Conservation (phyloP, 2,888 invertebrate species). For the Scaptomyza reducta region DNA sequence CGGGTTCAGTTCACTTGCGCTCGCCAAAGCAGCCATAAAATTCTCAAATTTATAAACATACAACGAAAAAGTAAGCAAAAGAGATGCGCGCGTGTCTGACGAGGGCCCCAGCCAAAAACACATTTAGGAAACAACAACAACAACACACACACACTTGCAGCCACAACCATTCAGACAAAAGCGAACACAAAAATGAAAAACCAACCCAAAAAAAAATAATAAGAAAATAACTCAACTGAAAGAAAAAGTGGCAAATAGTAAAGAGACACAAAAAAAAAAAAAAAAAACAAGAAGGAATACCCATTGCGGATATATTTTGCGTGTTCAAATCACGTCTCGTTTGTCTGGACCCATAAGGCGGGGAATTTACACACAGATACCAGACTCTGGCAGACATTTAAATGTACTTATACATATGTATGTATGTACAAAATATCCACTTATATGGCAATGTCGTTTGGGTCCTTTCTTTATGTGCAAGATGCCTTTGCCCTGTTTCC, state of each 20-base stretch:
- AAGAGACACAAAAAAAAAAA: constrained; percentile 35
- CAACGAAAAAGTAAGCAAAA: constrained; percentile 23
- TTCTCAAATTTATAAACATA: constrained; percentile 68
- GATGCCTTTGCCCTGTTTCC: constrained; percentile 30
- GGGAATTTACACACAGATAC: constrained; percentile 19
- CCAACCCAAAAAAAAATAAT: constrained; percentile 27
- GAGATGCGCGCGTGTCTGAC: constrained; percentile 61
- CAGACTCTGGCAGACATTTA: constrained; percentile 42
- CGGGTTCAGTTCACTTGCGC: constrained; percentile 39
- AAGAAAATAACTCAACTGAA: constrained; percentile 45
- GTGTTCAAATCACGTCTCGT: constrained; percentile 72
- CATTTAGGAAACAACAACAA: constrained; percentile 63
- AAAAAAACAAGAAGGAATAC: constrained; percentile 40
- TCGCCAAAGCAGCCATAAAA: constrained; percentile 63
- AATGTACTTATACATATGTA: constrained; percentile 16
- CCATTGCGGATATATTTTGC: constrained; percentile 64
- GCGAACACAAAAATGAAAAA: constrained; percentile 34
- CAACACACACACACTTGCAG: constrained; percentile 25
- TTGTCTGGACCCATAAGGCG: constrained; percentile 34
- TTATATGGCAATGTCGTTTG: constrained; percentile 21
- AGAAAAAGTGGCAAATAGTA: constrained; percentile 57
- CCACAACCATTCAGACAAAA: constrained; percentile 36
- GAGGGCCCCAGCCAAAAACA: constrained; percentile 48
- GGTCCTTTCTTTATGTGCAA: neutral
- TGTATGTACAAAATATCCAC: too few species aligned